Evolutionary conservation across 2,888 invertebrate species (phyloP).

Genomic region (Cotesia congregata): DNA sequence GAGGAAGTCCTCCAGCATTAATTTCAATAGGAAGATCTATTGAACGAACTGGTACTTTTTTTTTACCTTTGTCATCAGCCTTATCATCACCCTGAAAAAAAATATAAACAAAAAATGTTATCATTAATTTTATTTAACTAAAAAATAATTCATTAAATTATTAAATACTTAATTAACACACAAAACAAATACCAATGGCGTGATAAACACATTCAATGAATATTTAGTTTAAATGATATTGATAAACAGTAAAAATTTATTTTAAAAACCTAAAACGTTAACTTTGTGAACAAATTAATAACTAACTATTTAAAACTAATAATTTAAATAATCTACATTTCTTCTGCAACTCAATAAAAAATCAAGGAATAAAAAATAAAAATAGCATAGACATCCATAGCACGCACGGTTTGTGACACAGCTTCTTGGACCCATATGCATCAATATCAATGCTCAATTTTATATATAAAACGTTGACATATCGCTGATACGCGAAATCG

Average conservation of each 20-base stretch:
- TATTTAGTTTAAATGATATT: not conserved
- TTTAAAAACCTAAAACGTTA: not conserved
- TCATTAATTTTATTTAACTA: conserved; percentile 65
- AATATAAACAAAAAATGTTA: conserved; percentile 3
- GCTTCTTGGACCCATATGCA: conserved; percentile 69
- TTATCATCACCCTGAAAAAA: conserved; percentile 67
- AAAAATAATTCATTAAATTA: not conserved
- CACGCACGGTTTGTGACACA: conserved; percentile 66
- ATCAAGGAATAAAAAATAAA: conserved; percentile 16
- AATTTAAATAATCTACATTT: conserved; percentile 58
- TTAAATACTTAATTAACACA: not conserved
- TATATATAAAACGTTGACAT: not conserved
- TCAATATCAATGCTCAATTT: conserved; percentile 40
- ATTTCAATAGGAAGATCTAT: conserved; percentile 88
- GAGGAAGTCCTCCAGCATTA: conserved; percentile 80
- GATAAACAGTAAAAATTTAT: not conserved
- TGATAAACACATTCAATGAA: conserved; percentile 36
- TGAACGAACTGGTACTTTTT: conserved; percentile 84
- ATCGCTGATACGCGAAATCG: not conserved
- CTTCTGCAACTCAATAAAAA: conserved; percentile 60
- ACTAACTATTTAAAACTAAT: conserved; percentile 20
- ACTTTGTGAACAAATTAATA: conserved; percentile 10
- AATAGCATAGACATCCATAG: conserved; percentile 42
- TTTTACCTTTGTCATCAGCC: conserved; percentile 77
- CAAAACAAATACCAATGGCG: conserved; percentile 49